A percentile compares a stretch with the other conserved stretches of the same genome.
phyloP scores from a whole-genome alignment of 2,113 vertebrate genomes.

The Cyanistes caeruleus region DNA sequence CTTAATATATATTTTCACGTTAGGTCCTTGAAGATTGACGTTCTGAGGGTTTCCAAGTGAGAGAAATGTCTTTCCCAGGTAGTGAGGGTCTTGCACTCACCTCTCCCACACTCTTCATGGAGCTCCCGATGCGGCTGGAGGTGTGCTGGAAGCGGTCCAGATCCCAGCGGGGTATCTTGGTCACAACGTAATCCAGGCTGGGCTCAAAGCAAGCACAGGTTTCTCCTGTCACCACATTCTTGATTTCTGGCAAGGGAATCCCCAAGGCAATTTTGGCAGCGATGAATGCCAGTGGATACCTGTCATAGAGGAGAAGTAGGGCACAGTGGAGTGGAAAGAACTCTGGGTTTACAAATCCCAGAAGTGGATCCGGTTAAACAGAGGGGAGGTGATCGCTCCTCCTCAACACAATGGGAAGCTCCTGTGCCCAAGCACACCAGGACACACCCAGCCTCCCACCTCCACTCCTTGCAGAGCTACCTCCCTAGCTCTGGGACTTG shows the following conservation, averaged over 20 bases:
- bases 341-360: not conserved
- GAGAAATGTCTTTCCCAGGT: not conserved
- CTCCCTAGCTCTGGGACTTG: not conserved
- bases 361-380: not conserved
- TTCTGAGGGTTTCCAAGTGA: not conserved
- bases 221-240: slow-evolving; percentile 89
- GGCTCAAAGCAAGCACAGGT: slow-evolving; percentile 96
- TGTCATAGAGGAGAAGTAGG: slow-evolving; percentile 41
- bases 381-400: not conserved
- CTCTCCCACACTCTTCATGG: slow-evolving; percentile 98
- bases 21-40: not conserved
- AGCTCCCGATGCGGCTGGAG: slow-evolving; percentile 87
- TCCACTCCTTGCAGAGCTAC: not conserved
- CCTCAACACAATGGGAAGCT: not conserved
- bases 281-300: slow-evolving; percentile 93
- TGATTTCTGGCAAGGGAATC: slow-evolving; percentile 91
- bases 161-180: slow-evolving; percentile 95
- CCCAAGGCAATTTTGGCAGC: slow-evolving; percentile 93
- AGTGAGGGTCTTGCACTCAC: slow-evolving; percentile 57
- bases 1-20: not conserved
- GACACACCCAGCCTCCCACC: not conserved
- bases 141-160: slow-evolving; percentile 91
- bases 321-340: not conserved
- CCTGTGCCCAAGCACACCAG: not conserved
- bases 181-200: slow-evolving; percentile 93